Evolutionary conservation across 1,140 invertebrate genomes (phyloP), one percentile per base, ranked within the genome.

Genomic region (Teleogryllus occipitalis): DNA sequence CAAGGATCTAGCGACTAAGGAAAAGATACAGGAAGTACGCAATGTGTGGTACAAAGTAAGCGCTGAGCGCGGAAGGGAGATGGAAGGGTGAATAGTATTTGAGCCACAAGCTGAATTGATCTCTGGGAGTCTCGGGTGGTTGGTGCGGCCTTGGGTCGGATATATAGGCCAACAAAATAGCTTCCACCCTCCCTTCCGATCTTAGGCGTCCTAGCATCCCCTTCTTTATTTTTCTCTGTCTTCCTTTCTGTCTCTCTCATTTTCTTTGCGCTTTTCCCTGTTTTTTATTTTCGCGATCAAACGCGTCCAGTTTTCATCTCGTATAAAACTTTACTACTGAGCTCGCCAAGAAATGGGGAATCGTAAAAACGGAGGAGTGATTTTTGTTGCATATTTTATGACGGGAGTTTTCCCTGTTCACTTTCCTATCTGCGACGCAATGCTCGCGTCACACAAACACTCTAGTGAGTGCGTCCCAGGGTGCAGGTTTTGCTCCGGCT

Each of bases 381-480:
- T 65, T 65, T 65, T 65, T 65, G 54, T 65, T 65, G 54, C 54
- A 65, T 65, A 65, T 65, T 65, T 65, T 65, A 65, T 65, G 18
- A 18, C 54, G 18, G 18, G 18, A 65, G 54, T 65, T 65, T 65
- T 18, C 54, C 18, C 54, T 18, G 10, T 7, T 65, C 54, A 14
- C 10, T 65, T 65, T 65, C 54, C 54, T 65, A 14, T 65, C 54
- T 65, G 2, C 54, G 10, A 5, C 27, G 27, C 27, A 39, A 65
- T 65, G 18, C 54, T 14, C 18, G 10, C 0, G 54, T 65, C 54
- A 7, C 54, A 65, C 54, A 65, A 65, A 10, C 54, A 65, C 54
- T 65, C 27, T 39, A 39, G 27, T 39, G 27, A 39, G 27, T 39
- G 27, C 27, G 27, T 39, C 27, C 27, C 27, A 1, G 1, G 27